Base-by-base conservation (phyloP, 2,888 invertebrate species). In the Plusia festucae region DNA sequence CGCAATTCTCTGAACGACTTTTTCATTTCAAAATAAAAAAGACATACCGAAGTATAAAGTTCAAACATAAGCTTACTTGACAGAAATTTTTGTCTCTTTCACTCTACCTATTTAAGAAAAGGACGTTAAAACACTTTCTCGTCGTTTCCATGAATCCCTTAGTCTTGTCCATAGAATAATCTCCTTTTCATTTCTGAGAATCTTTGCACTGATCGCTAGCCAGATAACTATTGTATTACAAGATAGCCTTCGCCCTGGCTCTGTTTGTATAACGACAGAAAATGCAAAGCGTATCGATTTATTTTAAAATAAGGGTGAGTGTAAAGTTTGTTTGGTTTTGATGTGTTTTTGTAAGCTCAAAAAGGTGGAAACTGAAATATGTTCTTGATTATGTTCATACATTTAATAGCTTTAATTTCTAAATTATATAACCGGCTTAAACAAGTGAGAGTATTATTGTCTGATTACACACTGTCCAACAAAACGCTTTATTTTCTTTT, bases 221-320 rank as follows among this genome's bases (percentile, higher is more conserved):
- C 57, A 70, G 73, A 76, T 77, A 76, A 70, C 67, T 61, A 77
- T 65, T 68, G 59, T 68, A 51, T 55, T 51, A 62, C 58, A 62
- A 68, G 70, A 64, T 63, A 64, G 53, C 40, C 61, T 64, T 66
- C 24, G 20, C 44, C 27, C 46, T 34, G 71, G 61, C 53, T 71
- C 7, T 22, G 60, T 56, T 76, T 57, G 57, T 54, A 61, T 56
- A 30, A 15, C 46, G 30, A 49, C 44, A 49, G 55, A 44, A 59
- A 44, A 53, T 60, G 53, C 20, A 60, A 68, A 61, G 16, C 8
- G 22, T 62, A 65, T 70, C 40, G 60, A 65, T 62, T 74, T 32
- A 46, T 58, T 51, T 58, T 49, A 16, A 16, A 30, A 18, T 11
- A 55, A 44, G 16, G 40, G 40, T 18, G 13, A 22, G 20, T 49